These are phyloP conservation scores for Bos indicus DNA, from an alignment of 2,113 vertebrate genomes.

Conservation along the genomic window DNA sequence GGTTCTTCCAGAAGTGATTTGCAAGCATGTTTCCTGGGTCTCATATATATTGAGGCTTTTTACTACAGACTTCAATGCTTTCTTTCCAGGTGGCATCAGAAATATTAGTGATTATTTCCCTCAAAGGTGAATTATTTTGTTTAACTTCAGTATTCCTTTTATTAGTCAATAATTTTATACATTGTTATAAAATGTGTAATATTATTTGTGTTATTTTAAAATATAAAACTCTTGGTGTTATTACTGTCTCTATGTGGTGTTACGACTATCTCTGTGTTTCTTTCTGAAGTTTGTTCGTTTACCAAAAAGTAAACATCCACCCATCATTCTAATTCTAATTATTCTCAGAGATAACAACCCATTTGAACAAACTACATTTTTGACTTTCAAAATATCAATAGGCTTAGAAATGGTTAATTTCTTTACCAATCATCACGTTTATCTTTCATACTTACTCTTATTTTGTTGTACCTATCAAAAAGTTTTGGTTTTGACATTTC, in stretches of 20 bases:
- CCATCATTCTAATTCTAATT: background rate
- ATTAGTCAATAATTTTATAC: background rate
- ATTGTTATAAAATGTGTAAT: background rate
- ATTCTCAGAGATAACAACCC: background rate
- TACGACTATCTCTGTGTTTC: background rate
- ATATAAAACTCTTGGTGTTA: background rate
- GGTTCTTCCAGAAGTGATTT: background rate
- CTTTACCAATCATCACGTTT: background rate
- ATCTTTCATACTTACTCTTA: constrained; percentile 22
- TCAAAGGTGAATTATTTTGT: background rate
- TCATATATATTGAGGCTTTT: background rate
- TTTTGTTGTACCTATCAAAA: background rate
- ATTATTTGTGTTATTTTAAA: background rate
- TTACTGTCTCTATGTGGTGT: background rate
- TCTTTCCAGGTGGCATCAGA: background rate
- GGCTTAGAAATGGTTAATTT: background rate
- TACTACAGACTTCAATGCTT: background rate
- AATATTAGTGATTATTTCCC: background rate
- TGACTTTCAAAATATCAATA: background rate
- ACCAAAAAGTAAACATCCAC: background rate
- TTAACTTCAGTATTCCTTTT: background rate
- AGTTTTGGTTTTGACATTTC: background rate
- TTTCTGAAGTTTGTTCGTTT: background rate
- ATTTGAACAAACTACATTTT: background rate
- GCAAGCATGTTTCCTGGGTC: background rate